phyloP scores from a whole-genome alignment of 2,113 vertebrate genomes.

The Nestor notabilis region DNA sequence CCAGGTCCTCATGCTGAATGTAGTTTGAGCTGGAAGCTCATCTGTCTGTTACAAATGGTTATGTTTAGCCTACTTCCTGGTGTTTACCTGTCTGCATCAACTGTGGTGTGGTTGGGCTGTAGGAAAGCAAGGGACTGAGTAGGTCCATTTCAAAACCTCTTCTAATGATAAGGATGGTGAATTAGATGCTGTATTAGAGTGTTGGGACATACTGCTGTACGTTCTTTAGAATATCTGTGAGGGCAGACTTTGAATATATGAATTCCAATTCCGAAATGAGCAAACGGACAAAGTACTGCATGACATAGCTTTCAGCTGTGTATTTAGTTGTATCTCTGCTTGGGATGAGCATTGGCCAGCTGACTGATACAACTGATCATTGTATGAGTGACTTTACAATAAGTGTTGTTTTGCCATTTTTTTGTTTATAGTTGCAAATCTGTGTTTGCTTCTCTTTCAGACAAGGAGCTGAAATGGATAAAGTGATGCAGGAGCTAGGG shows the following conservation, averaged over 20 bases:
- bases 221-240: not conserved
- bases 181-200: not conserved
- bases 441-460: slow-evolving; percentile 64
- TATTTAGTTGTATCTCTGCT: not conserved
- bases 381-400: not conserved
- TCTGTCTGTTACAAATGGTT: not conserved
- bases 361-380: not conserved
- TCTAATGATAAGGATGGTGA: not conserved
- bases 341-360: not conserved
- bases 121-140: not conserved
- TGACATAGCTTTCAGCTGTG: not conserved
- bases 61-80: not conserved
- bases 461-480: slow-evolving; percentile 93
- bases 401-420: not conserved
- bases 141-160: not conserved
- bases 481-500: slow-evolving; percentile 95
- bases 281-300: not conserved
- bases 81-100: not conserved
- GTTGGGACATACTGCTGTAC: not conserved
- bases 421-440: not conserved
- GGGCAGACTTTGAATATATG: not conserved
- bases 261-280: not conserved
- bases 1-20: not conserved
- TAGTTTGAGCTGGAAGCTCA: not conserved
- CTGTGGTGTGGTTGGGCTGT: not conserved